Evolutionary conservation across 35 echinoderm and acorn worm species (phyloP), one percentile per base, ranked within the genome.

Genomic region (Heliocidaris tuberculata): DNA sequence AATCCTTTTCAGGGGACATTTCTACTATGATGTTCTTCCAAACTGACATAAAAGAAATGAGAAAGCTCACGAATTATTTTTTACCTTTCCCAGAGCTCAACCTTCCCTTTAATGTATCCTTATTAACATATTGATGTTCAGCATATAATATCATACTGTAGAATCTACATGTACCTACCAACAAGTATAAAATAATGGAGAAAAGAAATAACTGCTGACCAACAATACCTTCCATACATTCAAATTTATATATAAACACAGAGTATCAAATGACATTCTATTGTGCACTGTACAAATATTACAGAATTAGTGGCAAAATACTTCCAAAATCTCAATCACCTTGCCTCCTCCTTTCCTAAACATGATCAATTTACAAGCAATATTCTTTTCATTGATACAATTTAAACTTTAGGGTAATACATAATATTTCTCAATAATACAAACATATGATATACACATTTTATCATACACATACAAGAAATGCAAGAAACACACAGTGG

Each of bases 261-360:
- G 47, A 88, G 86, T 88, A 88, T 88, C 86, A 88, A 88, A 88
- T 88, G 86, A 48, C 86, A 88, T 88, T 70, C 86, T 88, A 88
- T 88, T 88, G 86, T 88, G 86, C 86, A 88, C 47, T 88, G 86
- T 88, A 88, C 86, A 88, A 4, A 88, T 88, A 70, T 70, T 70
- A 16, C 12, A 88, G 24, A 87, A 1, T 88, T 88, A 88, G 31
- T 88, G 35, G 86, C 86, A 88, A 88, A 88, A 88, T 88, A 88
- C 86, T 88, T 48, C 47, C 86, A 42, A 13, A 11, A 88, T 88
- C 30, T 88, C 47, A 48, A 2, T 88, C 47, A 35, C 0, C 47
- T 88, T 88, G 31, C 47, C 86, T 42, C 10, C 21, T 48, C 86
- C 47, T 32, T 88, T 16, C 47, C 86, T 16, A 32, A 7, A 88